phyloP scores from a whole-genome alignment of 2,888 invertebrate species.

The Eristalis pertinax region DNA sequence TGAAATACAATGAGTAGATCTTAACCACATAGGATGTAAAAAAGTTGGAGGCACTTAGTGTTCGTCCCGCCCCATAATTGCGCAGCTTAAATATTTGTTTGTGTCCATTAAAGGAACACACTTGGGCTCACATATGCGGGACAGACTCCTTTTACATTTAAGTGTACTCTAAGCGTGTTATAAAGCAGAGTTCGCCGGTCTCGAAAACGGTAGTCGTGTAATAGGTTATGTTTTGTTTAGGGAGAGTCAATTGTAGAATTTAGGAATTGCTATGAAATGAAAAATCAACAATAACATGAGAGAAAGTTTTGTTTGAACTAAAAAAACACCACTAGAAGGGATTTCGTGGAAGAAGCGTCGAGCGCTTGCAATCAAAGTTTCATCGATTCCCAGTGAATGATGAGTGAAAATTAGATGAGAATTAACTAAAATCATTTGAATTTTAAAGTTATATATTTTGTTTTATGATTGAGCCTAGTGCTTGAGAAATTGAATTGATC shows the following conservation, averaged over 20 bases:
- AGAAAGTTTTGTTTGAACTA: slow-evolving; percentile 36
- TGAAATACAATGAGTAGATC: slow-evolving; percentile 59
- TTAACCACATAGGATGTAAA: slow-evolving; percentile 67
- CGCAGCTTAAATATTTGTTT: not conserved
- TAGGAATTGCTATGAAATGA: slow-evolving; percentile 42
- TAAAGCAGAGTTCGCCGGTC: slow-evolving; percentile 69
- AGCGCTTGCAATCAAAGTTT: slow-evolving; percentile 25
- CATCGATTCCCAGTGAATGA: not conserved
- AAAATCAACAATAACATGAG: slow-evolving; percentile 35
- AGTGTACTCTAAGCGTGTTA: slow-evolving; percentile 70
- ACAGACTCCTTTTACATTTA: slow-evolving; percentile 65
- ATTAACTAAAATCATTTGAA: slow-evolving; percentile 25
- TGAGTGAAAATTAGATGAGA: slow-evolving; percentile 13
- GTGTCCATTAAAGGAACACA: slow-evolving; percentile 13
- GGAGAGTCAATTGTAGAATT: slow-evolving; percentile 55
- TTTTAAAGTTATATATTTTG: slow-evolving; percentile 22
- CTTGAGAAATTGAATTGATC: slow-evolving; percentile 24
- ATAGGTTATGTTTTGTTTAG: slow-evolving; percentile 63
- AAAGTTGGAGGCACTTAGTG: slow-evolving; percentile 48
- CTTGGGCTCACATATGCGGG: slow-evolving; percentile 27
- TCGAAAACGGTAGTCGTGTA: slow-evolving; percentile 68
- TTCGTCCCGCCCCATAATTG: slow-evolving; percentile 1
- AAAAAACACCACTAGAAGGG: slow-evolving; percentile 55
- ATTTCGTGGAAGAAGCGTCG: slow-evolving; percentile 53
- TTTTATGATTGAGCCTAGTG: not conserved